Evolutionary conservation across 1,140 invertebrate species (phyloP).

Genomic region (Drosophila orosa): DNA sequence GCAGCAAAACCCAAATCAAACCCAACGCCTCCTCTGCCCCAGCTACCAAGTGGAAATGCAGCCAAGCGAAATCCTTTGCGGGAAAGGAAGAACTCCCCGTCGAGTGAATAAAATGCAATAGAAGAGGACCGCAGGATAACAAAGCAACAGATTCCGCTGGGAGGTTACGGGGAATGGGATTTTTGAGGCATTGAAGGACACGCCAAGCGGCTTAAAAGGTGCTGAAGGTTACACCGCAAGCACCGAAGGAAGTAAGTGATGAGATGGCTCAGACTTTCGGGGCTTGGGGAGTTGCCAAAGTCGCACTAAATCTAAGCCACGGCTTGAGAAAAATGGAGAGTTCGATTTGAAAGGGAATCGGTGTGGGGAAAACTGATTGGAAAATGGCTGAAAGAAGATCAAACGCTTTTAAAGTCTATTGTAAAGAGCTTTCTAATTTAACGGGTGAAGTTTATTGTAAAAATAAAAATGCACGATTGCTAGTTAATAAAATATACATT

Average conservation of each 20-base stretch:
- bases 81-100: conserved; percentile 25
- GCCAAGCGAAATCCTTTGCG: conserved; percentile 60
- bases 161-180: conserved; percentile 17
- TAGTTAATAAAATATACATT: not conserved
- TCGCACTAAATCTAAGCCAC: conserved; percentile 37
- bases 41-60: conserved; percentile 44
- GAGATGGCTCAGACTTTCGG: conserved; percentile 34
- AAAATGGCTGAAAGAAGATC: conserved; percentile 22
- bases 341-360: conserved; percentile 15
- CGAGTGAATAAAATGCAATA: conserved; percentile 69
- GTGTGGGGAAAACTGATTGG: conserved; percentile 32
- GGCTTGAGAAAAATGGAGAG: conserved; percentile 17
- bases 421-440: not conserved
- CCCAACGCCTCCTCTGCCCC: not conserved
- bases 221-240: conserved; percentile 56
- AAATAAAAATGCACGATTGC: too few species aligned
- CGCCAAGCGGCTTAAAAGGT: conserved; percentile 72
- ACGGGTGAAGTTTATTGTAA: not conserved
- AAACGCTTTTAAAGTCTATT: conserved; percentile 22
- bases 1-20: conserved; percentile 54
- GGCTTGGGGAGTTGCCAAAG: conserved; percentile 16
- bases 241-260: conserved; percentile 39
- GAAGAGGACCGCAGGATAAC: conserved; percentile 29
- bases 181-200: conserved; percentile 61
- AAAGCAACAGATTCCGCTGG: conserved; percentile 38